Conservation (phyloP, 2,888 invertebrate species). For the Uropetala carovei region DNA sequence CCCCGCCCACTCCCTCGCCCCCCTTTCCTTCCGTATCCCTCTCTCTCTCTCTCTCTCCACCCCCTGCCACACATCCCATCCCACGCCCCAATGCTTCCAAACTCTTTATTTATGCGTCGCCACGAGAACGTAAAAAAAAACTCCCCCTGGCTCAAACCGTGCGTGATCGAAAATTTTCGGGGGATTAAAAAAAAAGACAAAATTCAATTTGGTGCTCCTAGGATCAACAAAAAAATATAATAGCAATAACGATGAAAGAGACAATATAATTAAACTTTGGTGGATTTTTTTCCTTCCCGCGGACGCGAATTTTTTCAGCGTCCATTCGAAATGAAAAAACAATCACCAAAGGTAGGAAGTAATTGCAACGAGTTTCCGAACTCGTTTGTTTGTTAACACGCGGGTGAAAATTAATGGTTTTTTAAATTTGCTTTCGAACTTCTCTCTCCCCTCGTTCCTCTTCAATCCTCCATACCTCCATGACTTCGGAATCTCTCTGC, state of each 20-base stretch:
- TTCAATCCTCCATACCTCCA: neutral
- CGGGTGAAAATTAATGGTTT: constrained; percentile 58
- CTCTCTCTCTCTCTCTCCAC: neutral
- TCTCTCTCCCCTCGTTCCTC: neutral
- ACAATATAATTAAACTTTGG: constrained; percentile 35
- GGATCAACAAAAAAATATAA: constrained; percentile 35
- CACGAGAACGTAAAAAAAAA: neutral
- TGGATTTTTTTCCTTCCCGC: constrained; percentile 26
- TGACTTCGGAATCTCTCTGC: neutral
- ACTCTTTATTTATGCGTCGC: constrained; percentile 51
- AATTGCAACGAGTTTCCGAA: constrained; percentile 55
- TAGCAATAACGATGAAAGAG: constrained; percentile 37
- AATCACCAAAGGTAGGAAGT: constrained; percentile 41
- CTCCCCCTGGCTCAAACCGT: constrained; percentile 41
- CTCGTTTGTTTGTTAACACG: constrained; percentile 52
- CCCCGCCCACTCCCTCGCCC: neutral
- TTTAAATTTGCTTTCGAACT: neutral
- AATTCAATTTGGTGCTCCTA: constrained; percentile 29
- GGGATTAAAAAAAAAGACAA: constrained; percentile 36
- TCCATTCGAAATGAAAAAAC: constrained; percentile 58
- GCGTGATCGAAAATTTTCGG: constrained; percentile 57
- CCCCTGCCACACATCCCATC: neutral
- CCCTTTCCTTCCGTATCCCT: too few relatives aligned
- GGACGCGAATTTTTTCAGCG: constrained; percentile 46
- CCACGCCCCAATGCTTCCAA: constrained; percentile 37